Percentiles rank a stretch among this genome's conserved stretches.
These are phyloP conservation scores for Apteryx owenii DNA, from an alignment of 2,113 vertebrate genomes.

Conservation along the genomic window DNA sequence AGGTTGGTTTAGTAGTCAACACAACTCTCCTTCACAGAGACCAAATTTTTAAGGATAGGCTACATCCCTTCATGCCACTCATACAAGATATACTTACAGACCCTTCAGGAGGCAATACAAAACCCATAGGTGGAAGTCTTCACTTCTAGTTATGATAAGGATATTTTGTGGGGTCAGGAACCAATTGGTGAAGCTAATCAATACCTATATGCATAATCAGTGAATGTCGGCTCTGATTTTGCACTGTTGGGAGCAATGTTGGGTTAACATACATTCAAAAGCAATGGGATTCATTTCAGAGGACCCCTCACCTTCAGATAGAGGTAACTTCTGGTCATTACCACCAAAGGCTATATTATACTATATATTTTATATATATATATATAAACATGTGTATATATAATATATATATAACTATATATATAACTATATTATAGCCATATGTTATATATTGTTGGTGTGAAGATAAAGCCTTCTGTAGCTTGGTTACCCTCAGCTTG, in stretches of 20 bases:
- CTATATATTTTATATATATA: no score
- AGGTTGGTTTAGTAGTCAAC: background rate
- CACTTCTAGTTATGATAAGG: background rate
- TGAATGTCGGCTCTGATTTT: background rate
- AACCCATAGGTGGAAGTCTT: background rate
- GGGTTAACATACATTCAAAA: background rate
- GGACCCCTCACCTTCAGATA: background rate
- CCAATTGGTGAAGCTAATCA: background rate
- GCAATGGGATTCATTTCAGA: background rate
- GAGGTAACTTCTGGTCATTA: no score
- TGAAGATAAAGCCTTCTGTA: background rate
- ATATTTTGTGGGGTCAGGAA: background rate
- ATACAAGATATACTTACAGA: background rate
- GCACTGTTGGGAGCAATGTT: background rate
- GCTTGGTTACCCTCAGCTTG: background rate
- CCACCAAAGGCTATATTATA: background rate
- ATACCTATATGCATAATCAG: background rate
- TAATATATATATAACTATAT: no score
- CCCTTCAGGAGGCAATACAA: background rate
- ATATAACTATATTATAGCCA: no score
- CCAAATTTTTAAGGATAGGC: background rate
- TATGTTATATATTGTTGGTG: background rate
- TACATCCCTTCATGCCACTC: background rate
- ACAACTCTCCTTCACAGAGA: background rate
- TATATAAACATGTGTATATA: no score